Percentiles rank a stretch among this genome's conserved stretches.
phyloP scores from a whole-genome alignment of 2,113 vertebrate species.

The Gracilinanus agilis region DNA sequence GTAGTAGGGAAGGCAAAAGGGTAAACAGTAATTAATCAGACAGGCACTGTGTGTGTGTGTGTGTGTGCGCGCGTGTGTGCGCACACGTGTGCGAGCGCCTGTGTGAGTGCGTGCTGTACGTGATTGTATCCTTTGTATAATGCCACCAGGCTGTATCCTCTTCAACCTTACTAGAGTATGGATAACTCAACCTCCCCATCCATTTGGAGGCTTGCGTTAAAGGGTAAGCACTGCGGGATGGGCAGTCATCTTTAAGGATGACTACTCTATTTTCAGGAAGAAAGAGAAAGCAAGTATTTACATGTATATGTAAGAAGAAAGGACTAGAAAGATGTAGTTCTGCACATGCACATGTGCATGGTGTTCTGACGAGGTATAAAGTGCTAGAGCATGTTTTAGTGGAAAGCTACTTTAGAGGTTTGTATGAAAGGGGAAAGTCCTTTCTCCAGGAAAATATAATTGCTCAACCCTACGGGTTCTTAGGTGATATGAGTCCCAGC shows the following conservation, averaged over 20 bases:
- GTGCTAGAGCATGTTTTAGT: neutral
- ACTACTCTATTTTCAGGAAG: constrained; percentile 1
- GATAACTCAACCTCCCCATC: neutral
- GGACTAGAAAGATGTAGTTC: neutral
- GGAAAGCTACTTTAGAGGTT: neutral
- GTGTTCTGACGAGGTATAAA: neutral
- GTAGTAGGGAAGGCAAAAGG: neutral
- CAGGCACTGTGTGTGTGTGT: neutral
- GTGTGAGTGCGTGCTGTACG: no score
- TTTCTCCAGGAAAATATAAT: neutral
- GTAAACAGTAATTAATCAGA: neutral
- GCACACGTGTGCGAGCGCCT: no score
- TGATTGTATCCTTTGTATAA: neutral
- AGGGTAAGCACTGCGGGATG: neutral
- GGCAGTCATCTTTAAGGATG: no score
- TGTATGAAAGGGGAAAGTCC: neutral
- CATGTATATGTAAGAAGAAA: neutral
- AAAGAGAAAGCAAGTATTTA: neutral
- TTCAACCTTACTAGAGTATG: no score
- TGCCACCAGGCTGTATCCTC: neutral
- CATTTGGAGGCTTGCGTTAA: neutral
- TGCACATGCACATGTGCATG: neutral
- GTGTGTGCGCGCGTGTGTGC: neutral
- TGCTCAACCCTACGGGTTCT: neutral
- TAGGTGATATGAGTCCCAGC: neutral